Evolutionary conservation across 2,113 vertebrate species (phyloP), one percentile per base, ranked within the genome.

Genomic region (Kryptolebias marmoratus): DNA sequence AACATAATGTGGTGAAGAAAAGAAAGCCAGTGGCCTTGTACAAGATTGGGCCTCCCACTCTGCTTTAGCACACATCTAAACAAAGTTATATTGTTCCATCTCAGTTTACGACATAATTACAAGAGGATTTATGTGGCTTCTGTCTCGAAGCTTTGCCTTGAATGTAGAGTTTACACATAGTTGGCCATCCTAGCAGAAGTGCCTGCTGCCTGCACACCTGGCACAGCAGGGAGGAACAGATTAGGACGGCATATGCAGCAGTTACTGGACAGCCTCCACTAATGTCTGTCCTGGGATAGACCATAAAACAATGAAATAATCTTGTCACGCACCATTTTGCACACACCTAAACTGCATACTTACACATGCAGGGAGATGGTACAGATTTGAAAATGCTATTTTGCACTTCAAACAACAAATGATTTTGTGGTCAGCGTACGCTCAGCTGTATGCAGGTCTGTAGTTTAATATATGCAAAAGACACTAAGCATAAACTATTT

Each of bases 191-290:
- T 89, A 90, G 82, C 79, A 74, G 78, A 78, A 80, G 70, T 69
- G 74, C 81, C 75, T 73, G 81, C 81, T 89, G 83, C 80, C 72
- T 45, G 39, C 78, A 86, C 90, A 91, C 87, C 86, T 91, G 88
- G 84, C 86, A 86, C 83, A 87, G 80, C 70, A 83, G 81, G 50
- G 74, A 62, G 58, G 60, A 86, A 82, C 88, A 85, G 88, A 89
- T 91, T 88, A 90, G 66, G 61, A 50, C 28, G 87, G 77, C 90
- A 88, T 90, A 87, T 88, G 88, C 82, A 85, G 83, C 74, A 77
- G 70, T 85, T 85, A 86, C 72, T 68, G 74, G 80, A 88, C 52
- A 54, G 74, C 45, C 68, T 77, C 77, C 22, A 14, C 68, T 84
- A 86, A 89, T 79, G 81, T 80, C 53, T 71, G 74, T 87, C 79